phyloP scores from a whole-genome alignment of 2,888 invertebrate species.

The Amaurobius ferox region DNA sequence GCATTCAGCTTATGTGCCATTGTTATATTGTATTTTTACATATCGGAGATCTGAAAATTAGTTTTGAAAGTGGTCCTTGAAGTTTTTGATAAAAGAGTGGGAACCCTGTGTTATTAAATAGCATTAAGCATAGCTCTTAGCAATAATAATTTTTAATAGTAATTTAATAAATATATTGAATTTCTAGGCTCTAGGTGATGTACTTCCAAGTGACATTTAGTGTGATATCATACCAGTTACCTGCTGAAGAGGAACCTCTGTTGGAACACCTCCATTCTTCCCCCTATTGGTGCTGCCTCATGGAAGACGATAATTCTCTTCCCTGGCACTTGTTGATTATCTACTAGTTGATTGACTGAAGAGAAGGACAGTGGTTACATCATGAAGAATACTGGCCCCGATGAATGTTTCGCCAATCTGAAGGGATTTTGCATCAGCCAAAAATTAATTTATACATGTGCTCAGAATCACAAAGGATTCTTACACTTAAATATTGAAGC shows the following conservation, averaged over 20 bases:
- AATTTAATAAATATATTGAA: too few species aligned
- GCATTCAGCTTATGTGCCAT: too few species aligned
- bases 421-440: constrained; percentile 22
- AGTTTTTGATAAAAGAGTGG: too few species aligned
- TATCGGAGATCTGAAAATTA: too few species aligned
- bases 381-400: neutral
- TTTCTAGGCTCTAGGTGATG: constrained; percentile 45
- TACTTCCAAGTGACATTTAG: constrained; percentile 56
- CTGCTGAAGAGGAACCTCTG: constrained; percentile 10
- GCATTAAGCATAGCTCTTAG: too few species aligned
- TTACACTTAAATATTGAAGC: too few species aligned
- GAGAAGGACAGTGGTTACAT: constrained; percentile 33
- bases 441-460: neutral
- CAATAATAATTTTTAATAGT: too few species aligned
- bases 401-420: constrained; percentile 27
- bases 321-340: constrained; percentile 66
- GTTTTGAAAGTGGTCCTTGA: too few species aligned
- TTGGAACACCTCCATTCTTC: constrained; percentile 49
- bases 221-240: constrained; percentile 41
- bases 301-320: constrained; percentile 54
- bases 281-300: constrained; percentile 68
- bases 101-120: too few species aligned
- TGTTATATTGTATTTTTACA: too few species aligned
- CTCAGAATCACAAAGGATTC: neutral
- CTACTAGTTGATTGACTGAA: constrained; percentile 68